A percentile compares a stretch with the other conserved stretches of the same genome.
These are phyloP conservation scores for Cardinalis cardinalis DNA, from an alignment of 2,113 vertebrate genomes.

Conservation along the genomic window DNA sequence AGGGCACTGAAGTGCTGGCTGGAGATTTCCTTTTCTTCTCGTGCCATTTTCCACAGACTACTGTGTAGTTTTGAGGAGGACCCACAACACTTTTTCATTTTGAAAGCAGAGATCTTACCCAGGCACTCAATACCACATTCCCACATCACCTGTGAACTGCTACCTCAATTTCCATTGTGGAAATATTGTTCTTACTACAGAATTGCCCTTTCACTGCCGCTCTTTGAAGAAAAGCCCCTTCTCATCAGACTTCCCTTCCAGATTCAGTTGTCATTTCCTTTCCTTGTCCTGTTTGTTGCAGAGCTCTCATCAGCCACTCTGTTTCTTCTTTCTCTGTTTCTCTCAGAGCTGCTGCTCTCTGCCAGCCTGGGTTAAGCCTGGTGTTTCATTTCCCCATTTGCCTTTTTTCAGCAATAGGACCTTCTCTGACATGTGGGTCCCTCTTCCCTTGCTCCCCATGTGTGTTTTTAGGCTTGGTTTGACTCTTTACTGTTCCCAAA, in stretches of 20 bases:
- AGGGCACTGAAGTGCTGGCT: background rate
- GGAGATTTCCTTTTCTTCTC: background rate
- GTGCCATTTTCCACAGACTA: background rate
- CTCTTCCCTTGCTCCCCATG: background rate
- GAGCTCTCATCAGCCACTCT: background rate
- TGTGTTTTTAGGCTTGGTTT: background rate
- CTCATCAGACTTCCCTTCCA: conserved; percentile 37
- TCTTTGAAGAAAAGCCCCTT: conserved; percentile 64
- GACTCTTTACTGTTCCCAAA: background rate
- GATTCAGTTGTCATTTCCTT: conserved; percentile 34
- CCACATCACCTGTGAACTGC: background rate
- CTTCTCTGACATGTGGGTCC: background rate
- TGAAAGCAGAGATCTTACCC: background rate
- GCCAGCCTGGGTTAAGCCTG: background rate
- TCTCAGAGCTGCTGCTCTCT: background rate
- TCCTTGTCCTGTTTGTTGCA: conserved; percentile 12
- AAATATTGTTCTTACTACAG: background rate
- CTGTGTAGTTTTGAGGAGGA: background rate
- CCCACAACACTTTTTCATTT: background rate
- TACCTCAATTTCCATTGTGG: background rate
- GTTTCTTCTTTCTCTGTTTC: conserved; percentile 39
- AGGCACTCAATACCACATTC: background rate
- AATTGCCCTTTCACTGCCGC: background rate
- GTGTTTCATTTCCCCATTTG: conserved; percentile 35
- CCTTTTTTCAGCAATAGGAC: background rate